Base-by-base conservation (phyloP, 2,797 vertebrate genomes). In the Sus cebifrons region DNA sequence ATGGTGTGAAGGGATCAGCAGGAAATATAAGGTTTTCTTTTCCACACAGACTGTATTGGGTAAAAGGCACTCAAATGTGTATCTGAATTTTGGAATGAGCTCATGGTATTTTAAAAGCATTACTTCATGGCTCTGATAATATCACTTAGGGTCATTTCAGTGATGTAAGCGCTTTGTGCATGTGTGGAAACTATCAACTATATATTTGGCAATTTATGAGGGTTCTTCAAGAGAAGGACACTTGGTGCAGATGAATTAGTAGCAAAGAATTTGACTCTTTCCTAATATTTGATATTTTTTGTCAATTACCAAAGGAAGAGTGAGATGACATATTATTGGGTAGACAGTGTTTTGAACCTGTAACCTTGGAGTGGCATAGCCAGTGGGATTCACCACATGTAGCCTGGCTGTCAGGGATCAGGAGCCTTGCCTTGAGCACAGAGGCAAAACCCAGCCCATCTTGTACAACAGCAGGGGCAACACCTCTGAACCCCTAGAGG, bases 401-500 rank as follows among this genome's bases (percentile, higher is more conserved):
- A 64, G 5, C 29, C 36, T 70, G 3, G 9, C 15, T 32, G 20
- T 84, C 11, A 21, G n/a, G 29, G 23, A 36, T n/a, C 32, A 18
- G 32, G 25, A n/a, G 44, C 23, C 32, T 52, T 56, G 0, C 13
- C 13, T 68, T 8, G 14, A 89, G 6, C 64, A 86, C 25, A 88
- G 68, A 70, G 4, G 8, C 62, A 29, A 27, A 78, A 54, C 1
- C 6, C 1, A 1, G 54, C 18, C 14, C 17, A 4, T 11, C 44
- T 6, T 7, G 23, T 10, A 10, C 0, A 44, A 27, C 5, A 27
- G 1, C 10, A 16, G 5, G 0, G 0, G 8, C 8, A 11, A 25
- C 52, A 68, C 15, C 62, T 68, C 23, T 11, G 49, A 65, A n/a
- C 36, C 11, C 10, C 36, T 44, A 29, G 60, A 58, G 23, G 27